Percentiles rank a stretch among this genome's conserved stretches.
Conservation (phyloP, 2,113 vertebrate genomes). For the Hylia prasina region DNA sequence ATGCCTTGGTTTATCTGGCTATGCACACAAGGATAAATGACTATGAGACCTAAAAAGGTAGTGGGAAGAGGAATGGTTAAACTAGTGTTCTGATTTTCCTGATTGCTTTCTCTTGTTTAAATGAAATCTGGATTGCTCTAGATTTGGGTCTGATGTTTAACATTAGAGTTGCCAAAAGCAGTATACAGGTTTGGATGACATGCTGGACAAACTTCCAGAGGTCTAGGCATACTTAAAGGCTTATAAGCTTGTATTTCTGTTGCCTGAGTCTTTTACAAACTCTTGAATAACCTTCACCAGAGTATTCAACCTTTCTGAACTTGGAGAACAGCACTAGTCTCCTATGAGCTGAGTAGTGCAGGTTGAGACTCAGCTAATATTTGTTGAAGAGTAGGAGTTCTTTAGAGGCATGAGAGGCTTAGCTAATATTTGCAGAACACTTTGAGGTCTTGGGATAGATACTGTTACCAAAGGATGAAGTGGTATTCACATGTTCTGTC, state of each 20-base stretch:
- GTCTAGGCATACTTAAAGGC: background rate
- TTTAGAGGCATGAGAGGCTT: background rate
- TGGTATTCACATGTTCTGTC: constrained; percentile 45
- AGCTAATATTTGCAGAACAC: constrained; percentile 46
- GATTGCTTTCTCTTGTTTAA: background rate
- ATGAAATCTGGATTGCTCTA: background rate
- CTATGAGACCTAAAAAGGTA: background rate
- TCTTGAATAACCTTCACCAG: background rate
- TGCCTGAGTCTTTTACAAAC: background rate
- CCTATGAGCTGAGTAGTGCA: background rate
- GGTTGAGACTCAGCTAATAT: constrained; percentile 31
- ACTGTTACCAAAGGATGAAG: constrained; percentile 48
- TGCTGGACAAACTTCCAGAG: background rate
- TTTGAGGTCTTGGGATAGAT: constrained; percentile 29
- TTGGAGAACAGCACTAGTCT: background rate
- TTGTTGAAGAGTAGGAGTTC: constrained; percentile 28
- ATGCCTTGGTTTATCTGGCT: background rate
- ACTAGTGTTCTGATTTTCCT: background rate
- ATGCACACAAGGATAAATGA: background rate
- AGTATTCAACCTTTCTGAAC: background rate
- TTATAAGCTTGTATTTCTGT: background rate
- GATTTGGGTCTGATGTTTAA: background rate
- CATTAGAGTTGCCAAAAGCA: background rate
- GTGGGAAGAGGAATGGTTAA: background rate
- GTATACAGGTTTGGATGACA: background rate